Base-by-base conservation (phyloP, 2,797 vertebrate genomes). In the Neomorphus geoffroyi region DNA sequence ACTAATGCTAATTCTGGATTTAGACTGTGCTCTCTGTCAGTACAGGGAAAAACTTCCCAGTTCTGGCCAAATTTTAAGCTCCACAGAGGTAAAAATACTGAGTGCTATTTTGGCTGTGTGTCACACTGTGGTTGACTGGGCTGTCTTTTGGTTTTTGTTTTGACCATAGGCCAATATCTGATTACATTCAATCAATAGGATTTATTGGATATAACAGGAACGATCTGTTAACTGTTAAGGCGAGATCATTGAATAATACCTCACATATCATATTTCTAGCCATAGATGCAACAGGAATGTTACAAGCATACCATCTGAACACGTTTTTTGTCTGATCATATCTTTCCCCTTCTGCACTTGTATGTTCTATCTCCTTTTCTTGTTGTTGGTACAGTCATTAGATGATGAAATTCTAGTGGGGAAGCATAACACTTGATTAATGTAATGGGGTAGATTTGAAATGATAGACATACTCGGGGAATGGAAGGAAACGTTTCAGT, bases 161-260 rank as follows among this genome's bases (percentile, higher is more conserved):
- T 71, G 33, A 64, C 64, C 22, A 15, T 7, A 84, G 14, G 33
- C 53, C n/a, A 92, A 4, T 88, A 53, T 27, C 79, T 81, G n/a
- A 58, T 75, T 81, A n/a, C n/a, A 33, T 78, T 62, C 16, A 90
- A 58, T 92, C 46, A 69, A 9, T 26, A 41, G 33, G 33, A 90
- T 87, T 92, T 75, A 84, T 91, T 94, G 28, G 61, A 27, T 82
- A 22, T 57, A 88, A 77, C 48, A 93, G 58, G 39, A 91, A 74
- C 18, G 35, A 78, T 80, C 62, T 80, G 81, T 51, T 86, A 93
- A 73, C 57, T 70, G 46, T 88, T 94, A 95, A 81, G 80, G 30
- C 22, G 64, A 65, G 32, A 30, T 39, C 27, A 75, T 32, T 72
- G 69, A 92, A 64, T 82, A 81, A 69, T 83, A 86, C 5, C 33